Evolutionary conservation across 2,888 invertebrate genomes (phyloP), one percentile per base, ranked within the genome.

Genomic region (Aporophyla nigra): DNA sequence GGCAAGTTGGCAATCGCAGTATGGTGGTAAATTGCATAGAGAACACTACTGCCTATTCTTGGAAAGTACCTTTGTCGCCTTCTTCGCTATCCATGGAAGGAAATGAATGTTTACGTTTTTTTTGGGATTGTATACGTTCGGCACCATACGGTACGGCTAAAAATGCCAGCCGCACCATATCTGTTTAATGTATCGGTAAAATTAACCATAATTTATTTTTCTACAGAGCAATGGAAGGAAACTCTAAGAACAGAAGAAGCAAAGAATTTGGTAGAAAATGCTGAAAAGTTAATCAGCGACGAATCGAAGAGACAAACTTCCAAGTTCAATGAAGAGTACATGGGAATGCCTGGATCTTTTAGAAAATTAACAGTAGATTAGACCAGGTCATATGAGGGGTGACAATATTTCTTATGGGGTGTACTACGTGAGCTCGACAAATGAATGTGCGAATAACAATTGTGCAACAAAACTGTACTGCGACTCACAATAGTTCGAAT

Each of bases 261-360:
- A 0, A 91, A 58, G 56, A 88, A 88, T 80, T 80, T 94, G 12
- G 90, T 95, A 2, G 78, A 87, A 56, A 87, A 92, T 12, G 76
- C 87, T 0, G 94, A 96, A 19, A 91, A 92, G 43, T 67, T 95
- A 16, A 83, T 95, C 4, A 91, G 93, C 16, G 95, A 96, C 56
- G 96, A 96, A 82, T 88, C 94, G 0, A 94, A 93, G 71, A 87
- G 96, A 70, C 90, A 89, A 2, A 82, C 88, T 0, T 86, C 90
- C 0, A 95, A 94, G 70, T 95, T 96, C 80, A 95, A 95, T 49
- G 93, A 95, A 78, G 95, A 96, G 75, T 95, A 95, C 58, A 88
- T 95, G 88, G 96, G 96, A 19, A 95, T 96, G 95, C 96, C 96
- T 0, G 96, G 96, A 0, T 96, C 96, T 2, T 96, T 96, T 78